Evolutionary conservation across 2,113 vertebrate genomes (phyloP).

Genomic region (Vidua chalybeata): DNA sequence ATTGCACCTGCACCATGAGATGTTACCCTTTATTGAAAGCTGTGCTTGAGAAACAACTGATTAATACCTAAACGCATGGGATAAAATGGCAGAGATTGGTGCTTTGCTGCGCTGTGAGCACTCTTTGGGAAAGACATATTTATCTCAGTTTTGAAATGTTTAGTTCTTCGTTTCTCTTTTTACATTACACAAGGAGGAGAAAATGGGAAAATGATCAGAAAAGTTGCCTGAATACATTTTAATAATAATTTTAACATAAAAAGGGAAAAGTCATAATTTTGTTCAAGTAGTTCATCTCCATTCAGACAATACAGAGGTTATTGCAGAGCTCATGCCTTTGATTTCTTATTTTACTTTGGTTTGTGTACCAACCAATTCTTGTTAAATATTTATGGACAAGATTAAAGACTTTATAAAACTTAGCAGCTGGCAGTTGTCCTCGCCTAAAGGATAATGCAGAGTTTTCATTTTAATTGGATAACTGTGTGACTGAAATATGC

Average conservation of each 20-base stretch:
- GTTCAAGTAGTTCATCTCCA: constrained; percentile 29
- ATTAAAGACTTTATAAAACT: constrained; percentile 84
- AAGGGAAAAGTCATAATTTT: constrained; percentile 15
- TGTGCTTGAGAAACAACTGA: background rate
- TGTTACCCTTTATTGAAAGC: background rate
- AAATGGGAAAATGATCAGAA: constrained; percentile 40
- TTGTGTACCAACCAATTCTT: constrained; percentile 80
- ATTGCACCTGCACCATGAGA: background rate
- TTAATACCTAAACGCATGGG: background rate
- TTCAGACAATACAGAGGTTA: constrained; percentile 65
- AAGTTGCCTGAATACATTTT: constrained; percentile 43
- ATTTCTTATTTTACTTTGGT: constrained; percentile 76
- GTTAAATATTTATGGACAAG: constrained; percentile 84
- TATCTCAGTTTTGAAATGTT: constrained; percentile 2
- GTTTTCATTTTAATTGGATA: constrained; percentile 82
- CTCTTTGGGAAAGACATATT: background rate
- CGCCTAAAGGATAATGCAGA: constrained; percentile 76
- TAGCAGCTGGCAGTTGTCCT: constrained; percentile 79
- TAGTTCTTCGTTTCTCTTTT: background rate
- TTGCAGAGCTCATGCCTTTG: constrained; percentile 65
- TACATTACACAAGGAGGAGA: background rate
- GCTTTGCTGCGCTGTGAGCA: background rate
- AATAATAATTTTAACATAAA: constrained; percentile 58
- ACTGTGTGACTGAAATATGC: constrained; percentile 77
- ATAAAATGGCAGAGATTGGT: background rate